These are phyloP conservation scores for Hippocampus barbouri DNA, from an alignment of 2,113 vertebrate species.

Conservation along the genomic window DNA sequence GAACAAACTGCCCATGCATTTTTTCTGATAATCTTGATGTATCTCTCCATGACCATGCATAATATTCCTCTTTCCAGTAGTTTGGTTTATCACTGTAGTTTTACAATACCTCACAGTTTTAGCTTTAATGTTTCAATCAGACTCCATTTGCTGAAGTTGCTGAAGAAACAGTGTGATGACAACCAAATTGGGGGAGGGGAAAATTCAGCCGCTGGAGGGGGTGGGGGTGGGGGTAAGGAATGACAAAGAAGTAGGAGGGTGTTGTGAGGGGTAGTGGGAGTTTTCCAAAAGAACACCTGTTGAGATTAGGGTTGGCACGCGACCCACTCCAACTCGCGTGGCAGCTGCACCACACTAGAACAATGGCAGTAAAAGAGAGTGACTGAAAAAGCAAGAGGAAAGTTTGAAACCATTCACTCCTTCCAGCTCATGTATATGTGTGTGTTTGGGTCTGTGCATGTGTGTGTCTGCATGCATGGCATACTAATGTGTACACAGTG, in stretches of 20 bases:
- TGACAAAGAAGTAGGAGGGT: conserved; percentile 33
- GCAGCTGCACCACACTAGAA: conserved; percentile 67
- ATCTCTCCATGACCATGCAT: background rate
- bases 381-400: conserved; percentile 51
- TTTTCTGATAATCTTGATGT: background rate
- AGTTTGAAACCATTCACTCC: conserved; percentile 68
- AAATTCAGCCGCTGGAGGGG: background rate
- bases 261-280: conserved; percentile 14
- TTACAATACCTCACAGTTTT: background rate
- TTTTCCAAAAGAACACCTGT: conserved; percentile 68
- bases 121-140: background rate
- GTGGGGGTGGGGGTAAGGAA: conserved; percentile 20
- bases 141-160: background rate
- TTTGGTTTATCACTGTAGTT: background rate
- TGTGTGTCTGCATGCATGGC: conserved; percentile 20
- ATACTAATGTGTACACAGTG: conserved; percentile 48
- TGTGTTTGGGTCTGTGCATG: conserved; percentile 17
- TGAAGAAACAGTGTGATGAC: background rate
- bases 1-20: background rate
- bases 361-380: conserved; percentile 63
- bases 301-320: conserved; percentile 65
- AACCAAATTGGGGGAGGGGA: conserved; percentile 16
- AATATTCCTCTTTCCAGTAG: background rate
- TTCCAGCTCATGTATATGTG: conserved; percentile 49
- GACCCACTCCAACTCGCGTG: conserved; percentile 63